Base-by-base conservation (phyloP, 2,888 invertebrate species). In the Sarcophaga subvicina region DNA sequence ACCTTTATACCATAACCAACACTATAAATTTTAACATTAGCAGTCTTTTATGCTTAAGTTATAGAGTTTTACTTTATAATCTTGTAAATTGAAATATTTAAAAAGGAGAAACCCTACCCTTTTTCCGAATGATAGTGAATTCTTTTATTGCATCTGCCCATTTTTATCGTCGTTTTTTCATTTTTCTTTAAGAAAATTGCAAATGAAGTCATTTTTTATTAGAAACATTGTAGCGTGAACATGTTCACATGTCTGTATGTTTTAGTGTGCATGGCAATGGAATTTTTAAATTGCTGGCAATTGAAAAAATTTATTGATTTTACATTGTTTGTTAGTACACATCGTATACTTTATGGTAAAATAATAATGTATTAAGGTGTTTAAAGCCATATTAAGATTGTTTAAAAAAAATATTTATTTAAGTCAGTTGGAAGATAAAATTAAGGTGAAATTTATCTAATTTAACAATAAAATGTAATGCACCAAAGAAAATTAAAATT, bases 281-380 rank as follows among this genome's bases (percentile, higher is more conserved):
- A 79, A 83, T 86, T 79, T 79, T 78, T 49, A 76, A 86, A 86
- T 82, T 86, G 71, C 67, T 64, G 79, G 70, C 71, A 76, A 82
- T 82, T 71, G 11, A 25, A 75, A 37, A 64, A 79, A 82, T 76
- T 75, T 86, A 86, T 82, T 76, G 79, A 79, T 70, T 82, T 62
- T 49, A 27, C 49, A 27, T 10, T 54, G 17, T 54, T 49, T 54
- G 12, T 54, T 54, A 17, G 54, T 54, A 54, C 2, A 37, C 37
- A 37, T 37, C 37, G 37, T 2, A 0, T 37, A 37, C 2, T 37
- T 37, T 37, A 10, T 37, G 2, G 37, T 37, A 37, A 37, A 8
- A 37, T 37, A 37, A 37, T 37, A 37, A 37, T 37, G 37, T 37
- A 37, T 37, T 37, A 37, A 37, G 2, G 37, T 37, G 37, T 37